Percentiles rank a stretch among this genome's conserved stretches.
phyloP scores from a whole-genome alignment of 2,113 vertebrate genomes.

The Petroica traversi region DNA sequence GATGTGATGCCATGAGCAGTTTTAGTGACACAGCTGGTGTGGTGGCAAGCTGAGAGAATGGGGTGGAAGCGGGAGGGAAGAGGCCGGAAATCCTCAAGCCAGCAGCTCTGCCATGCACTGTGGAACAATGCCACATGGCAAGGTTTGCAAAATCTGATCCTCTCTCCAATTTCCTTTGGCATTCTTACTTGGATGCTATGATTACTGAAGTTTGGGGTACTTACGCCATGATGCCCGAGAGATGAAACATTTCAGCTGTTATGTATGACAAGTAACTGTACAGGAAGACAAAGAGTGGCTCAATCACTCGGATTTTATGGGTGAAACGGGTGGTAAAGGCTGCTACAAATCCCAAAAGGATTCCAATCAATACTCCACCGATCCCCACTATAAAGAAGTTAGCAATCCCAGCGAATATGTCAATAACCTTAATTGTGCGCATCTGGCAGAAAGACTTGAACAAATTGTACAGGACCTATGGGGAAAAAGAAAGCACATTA shows the following conservation, averaged over 20 bases:
- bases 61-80: background rate
- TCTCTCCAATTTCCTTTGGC: background rate
- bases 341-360: constrained; percentile 91
- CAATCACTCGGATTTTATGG: constrained; percentile 90
- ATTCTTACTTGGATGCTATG: constrained; percentile 12
- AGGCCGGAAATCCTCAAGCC: constrained; percentile 54
- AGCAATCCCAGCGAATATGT: constrained; percentile 89
- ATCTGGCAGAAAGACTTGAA: constrained; percentile 92
- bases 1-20: background rate
- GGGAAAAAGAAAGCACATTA: constrained; percentile 31
- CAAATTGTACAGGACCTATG: constrained; percentile 94
- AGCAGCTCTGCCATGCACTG: background rate
- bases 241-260: constrained; percentile 91
- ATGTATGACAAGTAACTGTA: constrained; percentile 97
- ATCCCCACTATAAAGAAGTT: constrained; percentile 91
- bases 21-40: constrained; percentile 65
- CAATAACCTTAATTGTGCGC: constrained; percentile 86
- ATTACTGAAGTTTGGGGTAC: constrained; percentile 67
- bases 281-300: constrained; percentile 97
- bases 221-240: constrained; percentile 99
- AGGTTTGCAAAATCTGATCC: background rate
- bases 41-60: constrained; percentile 1
- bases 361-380: constrained; percentile 89
- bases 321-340: constrained; percentile 97
- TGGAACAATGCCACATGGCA: constrained; percentile 14